A percentile compares a stretch with the other conserved stretches of the same genome.
Evolutionary conservation across 2,113 vertebrate species (phyloP).

Genomic region (Platysteira castanea): DNA sequence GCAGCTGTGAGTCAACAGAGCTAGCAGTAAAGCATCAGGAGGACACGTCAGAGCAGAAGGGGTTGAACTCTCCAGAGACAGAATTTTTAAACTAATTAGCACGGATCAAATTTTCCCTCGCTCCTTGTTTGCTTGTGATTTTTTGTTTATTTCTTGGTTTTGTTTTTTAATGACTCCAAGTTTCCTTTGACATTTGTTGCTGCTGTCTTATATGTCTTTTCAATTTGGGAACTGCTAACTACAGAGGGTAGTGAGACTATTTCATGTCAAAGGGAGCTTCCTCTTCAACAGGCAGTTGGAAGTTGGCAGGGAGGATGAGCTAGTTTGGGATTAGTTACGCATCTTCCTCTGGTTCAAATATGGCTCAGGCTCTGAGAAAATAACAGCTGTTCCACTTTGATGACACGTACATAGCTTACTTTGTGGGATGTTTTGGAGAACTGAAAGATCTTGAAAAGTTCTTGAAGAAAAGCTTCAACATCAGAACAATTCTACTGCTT

Average conservation of each 20-base stretch:
- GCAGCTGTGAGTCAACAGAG: background rate
- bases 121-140: background rate
- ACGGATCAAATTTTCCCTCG: background rate
- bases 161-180: background rate
- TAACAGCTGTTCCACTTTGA: background rate
- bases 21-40: background rate
- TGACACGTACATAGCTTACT: background rate
- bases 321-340: background rate
- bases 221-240: background rate
- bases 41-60: background rate
- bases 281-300: background rate
- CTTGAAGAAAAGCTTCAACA: background rate
- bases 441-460: background rate
- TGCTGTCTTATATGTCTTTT: background rate
- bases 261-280: background rate
- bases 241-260: background rate
- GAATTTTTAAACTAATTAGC: background rate
- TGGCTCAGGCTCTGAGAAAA: background rate
- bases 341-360: background rate
- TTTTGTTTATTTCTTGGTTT: background rate
- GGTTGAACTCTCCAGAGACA: background rate
- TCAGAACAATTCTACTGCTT: background rate
- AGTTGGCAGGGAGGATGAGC: background rate
- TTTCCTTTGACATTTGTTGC: background rate
- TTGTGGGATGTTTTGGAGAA: background rate